These are phyloP conservation scores for Agapornis roseicollis DNA, from an alignment of 2,113 vertebrate species.

Conservation along the genomic window DNA sequence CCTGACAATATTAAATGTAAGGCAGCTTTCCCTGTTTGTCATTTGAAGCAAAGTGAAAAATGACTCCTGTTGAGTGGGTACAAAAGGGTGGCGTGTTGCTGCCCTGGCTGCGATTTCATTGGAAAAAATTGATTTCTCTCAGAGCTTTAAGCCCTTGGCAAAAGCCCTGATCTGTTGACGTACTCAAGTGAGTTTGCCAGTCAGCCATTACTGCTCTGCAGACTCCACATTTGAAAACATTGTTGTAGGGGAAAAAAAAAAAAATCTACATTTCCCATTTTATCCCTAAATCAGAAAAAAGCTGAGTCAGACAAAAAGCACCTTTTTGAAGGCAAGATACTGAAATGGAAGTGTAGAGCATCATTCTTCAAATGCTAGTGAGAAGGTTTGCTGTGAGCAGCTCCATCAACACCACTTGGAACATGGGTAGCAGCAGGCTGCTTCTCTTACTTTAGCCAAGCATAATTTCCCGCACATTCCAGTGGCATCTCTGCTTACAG, in stretches of 20 bases:
- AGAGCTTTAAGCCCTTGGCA: background rate
- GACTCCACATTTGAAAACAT: background rate
- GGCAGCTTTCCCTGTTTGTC: background rate
- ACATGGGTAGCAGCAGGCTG: background rate
- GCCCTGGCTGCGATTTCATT: background rate
- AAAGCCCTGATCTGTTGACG: background rate
- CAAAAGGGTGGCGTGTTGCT: background rate
- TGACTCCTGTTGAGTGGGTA: background rate
- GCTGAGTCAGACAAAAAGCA: background rate
- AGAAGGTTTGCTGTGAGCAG: background rate
- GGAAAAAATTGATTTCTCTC: background rate
- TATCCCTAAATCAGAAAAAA: background rate
- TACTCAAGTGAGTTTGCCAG: background rate
- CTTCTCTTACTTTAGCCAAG: background rate
- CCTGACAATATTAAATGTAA: background rate
- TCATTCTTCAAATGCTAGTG: background rate
- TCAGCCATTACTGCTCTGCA: background rate
- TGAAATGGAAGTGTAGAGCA: background rate
- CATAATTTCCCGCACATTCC: background rate
- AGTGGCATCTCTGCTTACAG: background rate
- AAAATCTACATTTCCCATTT: background rate
- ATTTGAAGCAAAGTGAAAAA: background rate
- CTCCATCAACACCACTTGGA: background rate
- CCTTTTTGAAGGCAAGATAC: background rate
- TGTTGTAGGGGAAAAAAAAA: background rate